phyloP scores from a whole-genome alignment of 2,797 vertebrate genomes.

The Gymnopithys bicolor region DNA sequence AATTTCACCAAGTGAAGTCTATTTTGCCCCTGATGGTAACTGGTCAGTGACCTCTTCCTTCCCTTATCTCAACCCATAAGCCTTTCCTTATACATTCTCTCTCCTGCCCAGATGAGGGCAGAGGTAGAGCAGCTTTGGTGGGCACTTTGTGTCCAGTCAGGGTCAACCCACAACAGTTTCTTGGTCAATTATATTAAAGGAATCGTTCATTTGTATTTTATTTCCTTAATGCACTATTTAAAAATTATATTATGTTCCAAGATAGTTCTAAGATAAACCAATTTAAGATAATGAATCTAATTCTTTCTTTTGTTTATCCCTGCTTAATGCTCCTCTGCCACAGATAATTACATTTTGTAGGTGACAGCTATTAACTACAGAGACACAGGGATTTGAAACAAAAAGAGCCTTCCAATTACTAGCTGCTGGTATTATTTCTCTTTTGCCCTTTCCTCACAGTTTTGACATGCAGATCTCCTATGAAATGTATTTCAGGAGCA shows the following conservation, averaged over 20 bases:
- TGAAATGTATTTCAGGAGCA: background rate
- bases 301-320: constrained; percentile 36
- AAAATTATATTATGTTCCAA: constrained; percentile 15
- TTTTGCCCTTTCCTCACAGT: background rate
- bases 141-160: background rate
- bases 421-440: background rate
- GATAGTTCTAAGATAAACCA: constrained; percentile 18
- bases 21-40: background rate
- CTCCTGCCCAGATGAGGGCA: background rate
- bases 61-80: background rate
- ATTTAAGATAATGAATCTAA: constrained; percentile 26
- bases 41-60: background rate
- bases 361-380: constrained; percentile 13
- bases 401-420: background rate
- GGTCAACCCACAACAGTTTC: background rate
- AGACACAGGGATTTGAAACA: background rate
- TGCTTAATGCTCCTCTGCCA: constrained; percentile 16
- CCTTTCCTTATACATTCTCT: background rate
- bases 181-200: background rate
- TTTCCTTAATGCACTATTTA: constrained; percentile 17
- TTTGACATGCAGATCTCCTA: background rate
- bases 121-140: background rate
- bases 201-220: constrained; percentile 5
- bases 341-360: constrained; percentile 31
- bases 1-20: background rate